Base-by-base conservation (phyloP, 1,140 invertebrate species). In the Brachionus sp. region DNA sequence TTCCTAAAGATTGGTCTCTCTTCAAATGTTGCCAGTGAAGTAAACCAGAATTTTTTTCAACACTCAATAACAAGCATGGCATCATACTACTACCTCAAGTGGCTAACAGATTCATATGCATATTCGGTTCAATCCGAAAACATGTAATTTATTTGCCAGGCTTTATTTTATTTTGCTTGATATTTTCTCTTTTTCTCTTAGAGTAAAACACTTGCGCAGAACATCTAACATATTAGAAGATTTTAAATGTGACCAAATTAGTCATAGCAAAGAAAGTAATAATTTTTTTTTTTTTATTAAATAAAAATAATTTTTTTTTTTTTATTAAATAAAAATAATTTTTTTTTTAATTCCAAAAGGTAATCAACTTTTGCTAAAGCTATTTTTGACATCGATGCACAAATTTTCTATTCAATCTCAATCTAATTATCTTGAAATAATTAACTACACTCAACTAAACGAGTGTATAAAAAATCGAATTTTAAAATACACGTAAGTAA, bases 21-120 rank as follows among this genome's bases (percentile, higher is more conserved):
- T 23, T 39, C n/a, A 12, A 13, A 23, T 9, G 39, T 33, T 33
- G 77, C 62, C 19, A 42, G 25, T 29, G 35, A 57, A 62, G 35
- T 80, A 57, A 62, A 80, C 23, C 62, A 57, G 23, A 23, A 35
- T 33, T 66, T 39, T 25, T 44, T 80, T 33, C 33, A 80, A 19
- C 39, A 12, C 5, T 57, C 50, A 19, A 19, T 62, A 25, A 29
- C 10, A 9, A 80, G 37, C 12, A 13, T 80, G 4, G 50, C 35
- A 37, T 80, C 77, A 0, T 80, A 66, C 19, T 29, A 39, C 10
- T 80, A 62, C 25, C 33, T 80, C 1, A 80, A 35, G 29, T 80
- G 77, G 77, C 29, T 80, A 33, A 19, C 25, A 37, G 77, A 80
- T n/a, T 9, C 57, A 5, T 80, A 64, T 80, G 46, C 77, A 12